phyloP scores from a whole-genome alignment of 2,113 vertebrate species.

The Myotis yumanensis region DNA sequence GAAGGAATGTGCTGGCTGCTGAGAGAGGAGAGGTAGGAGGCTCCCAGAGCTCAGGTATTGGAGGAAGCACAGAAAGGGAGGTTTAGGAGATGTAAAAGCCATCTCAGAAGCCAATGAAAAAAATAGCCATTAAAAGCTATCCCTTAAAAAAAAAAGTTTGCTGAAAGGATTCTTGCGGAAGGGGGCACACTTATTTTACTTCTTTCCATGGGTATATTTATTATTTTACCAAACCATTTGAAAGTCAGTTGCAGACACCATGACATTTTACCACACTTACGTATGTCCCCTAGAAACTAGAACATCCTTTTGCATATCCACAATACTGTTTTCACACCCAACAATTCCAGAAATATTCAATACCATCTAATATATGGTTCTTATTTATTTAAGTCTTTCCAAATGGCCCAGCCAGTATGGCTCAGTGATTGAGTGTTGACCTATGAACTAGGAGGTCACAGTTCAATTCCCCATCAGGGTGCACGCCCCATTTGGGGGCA shows the following conservation, averaged over 20 bases:
- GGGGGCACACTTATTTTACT: not conserved
- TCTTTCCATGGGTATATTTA: not conserved
- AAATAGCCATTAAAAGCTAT: not conserved
- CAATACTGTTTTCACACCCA: not conserved
- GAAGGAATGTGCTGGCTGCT: not conserved
- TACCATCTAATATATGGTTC: not conserved
- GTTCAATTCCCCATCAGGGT: no score
- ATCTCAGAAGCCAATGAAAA: not conserved
- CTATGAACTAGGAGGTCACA: no score
- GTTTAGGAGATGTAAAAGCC: not conserved
- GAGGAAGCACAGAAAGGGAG: not conserved
- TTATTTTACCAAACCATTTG: not conserved
- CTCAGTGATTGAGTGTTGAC: no score
- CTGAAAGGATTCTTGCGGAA: not conserved
- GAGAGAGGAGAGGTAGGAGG: not conserved
- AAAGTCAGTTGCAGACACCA: not conserved
- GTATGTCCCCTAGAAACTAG: not conserved
- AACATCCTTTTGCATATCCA: not conserved
- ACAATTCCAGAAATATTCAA: not conserved
- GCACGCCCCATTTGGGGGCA: no score
- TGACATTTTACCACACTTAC: not conserved
- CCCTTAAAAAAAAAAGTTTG: not conserved
- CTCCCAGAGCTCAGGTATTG: accelerated
- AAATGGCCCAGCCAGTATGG: not conserved
- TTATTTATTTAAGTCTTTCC: not conserved